Base-by-base conservation (phyloP, 2,888 invertebrate species). In the Callinectes sapidus region DNA sequence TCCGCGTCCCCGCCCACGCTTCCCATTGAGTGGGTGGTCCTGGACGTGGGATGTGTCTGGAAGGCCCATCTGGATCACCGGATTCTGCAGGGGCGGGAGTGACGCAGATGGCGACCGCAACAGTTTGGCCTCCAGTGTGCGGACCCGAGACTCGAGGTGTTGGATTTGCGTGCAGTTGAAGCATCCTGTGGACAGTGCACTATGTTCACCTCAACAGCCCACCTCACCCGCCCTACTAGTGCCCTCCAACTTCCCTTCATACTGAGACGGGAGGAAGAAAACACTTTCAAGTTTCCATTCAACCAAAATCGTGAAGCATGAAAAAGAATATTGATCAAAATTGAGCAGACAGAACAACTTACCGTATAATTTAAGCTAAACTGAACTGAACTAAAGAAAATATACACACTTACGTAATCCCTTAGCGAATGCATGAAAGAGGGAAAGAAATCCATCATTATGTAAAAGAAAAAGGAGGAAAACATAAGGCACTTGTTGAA, bases 81-180 rank as follows among this genome's bases (percentile, higher is more conserved):
- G 66, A 2, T 86, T 77, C 71, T 90, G 87, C 8, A 86, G 48
- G 23, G 89, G 92, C 16, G 87, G 87, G 18, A 54, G 16, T n/a
- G 92, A 90, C 16, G 92, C 91, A 0, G 90, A 61, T 13, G 91
- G 93, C 0, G 91, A 86, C 2, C 91, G 88, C 23, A 92, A 93
- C 35, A 94, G 23, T 86, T 94, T 94, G 61, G 94, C 92, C 87
- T 95, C 95, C 93, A 95, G 91, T 14, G 94, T 94, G 28, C 92
- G 88, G 32, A 95, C 87, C n/a, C 95, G 93, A 32, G 94, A 94
- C 61, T 94, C 93, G 91, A 95, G 81, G 87, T 89, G 85, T 6
- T 93, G 90, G 54, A 95, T 94, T 23, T 95, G 94, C 0, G 95
- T 95, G 90, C 95, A 95, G 93, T 95, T 95, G 93, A 95, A 95